These are phyloP conservation scores for Empidonax traillii DNA, from an alignment of 2,113 vertebrate genomes.

Conservation along the genomic window DNA sequence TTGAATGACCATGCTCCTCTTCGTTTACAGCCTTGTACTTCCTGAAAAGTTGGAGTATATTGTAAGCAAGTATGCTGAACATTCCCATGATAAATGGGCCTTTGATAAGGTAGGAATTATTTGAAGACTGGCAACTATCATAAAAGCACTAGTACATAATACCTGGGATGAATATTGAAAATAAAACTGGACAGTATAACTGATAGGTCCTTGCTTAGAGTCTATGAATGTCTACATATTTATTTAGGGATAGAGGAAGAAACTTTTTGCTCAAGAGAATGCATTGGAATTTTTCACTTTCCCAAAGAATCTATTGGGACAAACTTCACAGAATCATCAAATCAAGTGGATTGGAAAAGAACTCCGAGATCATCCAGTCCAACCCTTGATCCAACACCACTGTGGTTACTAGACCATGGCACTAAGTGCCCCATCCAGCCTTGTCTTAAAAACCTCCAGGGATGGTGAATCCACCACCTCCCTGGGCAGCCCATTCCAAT, in stretches of 20 bases:
- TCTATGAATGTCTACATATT: background rate
- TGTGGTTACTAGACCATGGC: too few species aligned
- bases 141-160: background rate
- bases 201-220: background rate
- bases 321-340: background rate
- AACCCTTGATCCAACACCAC: too few species aligned
- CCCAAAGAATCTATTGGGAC: background rate
- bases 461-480: too few species aligned
- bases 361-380: too few species aligned
- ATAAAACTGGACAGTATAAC: background rate
- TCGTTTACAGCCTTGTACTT: constrained; percentile 83
- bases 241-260: background rate
- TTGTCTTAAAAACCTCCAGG: too few species aligned
- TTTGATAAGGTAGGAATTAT: constrained; percentile 89
- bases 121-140: background rate
- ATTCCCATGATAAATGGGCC: constrained; percentile 95
- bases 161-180: background rate
- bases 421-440: too few species aligned
- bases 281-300: background rate
- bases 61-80: constrained; percentile 93
- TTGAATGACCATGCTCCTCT: background rate
- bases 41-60: constrained; percentile 95
- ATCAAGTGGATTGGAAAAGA: too few species aligned
- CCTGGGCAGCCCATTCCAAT: too few species aligned
- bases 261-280: background rate